Conservation (phyloP, 2,113 vertebrate species). For the Apodemus sylvaticus region DNA sequence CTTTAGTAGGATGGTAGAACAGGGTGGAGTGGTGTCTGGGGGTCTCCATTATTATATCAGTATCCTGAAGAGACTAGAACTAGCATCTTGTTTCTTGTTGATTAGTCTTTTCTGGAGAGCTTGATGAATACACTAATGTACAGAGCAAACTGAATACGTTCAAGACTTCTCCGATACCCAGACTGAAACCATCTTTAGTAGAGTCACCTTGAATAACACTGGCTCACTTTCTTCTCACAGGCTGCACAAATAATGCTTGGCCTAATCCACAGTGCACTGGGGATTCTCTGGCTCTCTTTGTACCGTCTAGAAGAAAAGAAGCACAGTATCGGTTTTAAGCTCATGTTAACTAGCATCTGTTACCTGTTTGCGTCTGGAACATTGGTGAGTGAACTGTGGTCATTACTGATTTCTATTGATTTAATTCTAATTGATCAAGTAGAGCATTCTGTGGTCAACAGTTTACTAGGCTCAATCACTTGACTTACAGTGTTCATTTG, state of each 20-base stretch:
- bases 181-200: background rate
- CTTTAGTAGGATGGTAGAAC: background rate
- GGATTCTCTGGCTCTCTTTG: background rate
- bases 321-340: rapidly evolving
- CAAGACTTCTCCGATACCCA: background rate
- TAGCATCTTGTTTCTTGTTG: background rate
- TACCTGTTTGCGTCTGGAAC: background rate
- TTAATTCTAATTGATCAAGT: background rate
- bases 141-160: background rate
- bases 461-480: background rate
- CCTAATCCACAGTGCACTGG: conserved; percentile 23
- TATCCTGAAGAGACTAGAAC: background rate
- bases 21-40: background rate
- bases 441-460: background rate
- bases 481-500: background rate
- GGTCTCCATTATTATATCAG: background rate
- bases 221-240: conserved; percentile 56
- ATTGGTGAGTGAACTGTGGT: conserved; percentile 59
- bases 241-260: conserved; percentile 48
- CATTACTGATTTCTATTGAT: conserved; percentile 1
- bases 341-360: rapidly evolving
- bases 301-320: rapidly evolving
- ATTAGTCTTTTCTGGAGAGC: background rate
- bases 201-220: background rate
- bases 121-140: background rate